These are phyloP conservation scores for Iguana delicatissima DNA, from an alignment of 2,797 vertebrate genomes.

Conservation along the genomic window DNA sequence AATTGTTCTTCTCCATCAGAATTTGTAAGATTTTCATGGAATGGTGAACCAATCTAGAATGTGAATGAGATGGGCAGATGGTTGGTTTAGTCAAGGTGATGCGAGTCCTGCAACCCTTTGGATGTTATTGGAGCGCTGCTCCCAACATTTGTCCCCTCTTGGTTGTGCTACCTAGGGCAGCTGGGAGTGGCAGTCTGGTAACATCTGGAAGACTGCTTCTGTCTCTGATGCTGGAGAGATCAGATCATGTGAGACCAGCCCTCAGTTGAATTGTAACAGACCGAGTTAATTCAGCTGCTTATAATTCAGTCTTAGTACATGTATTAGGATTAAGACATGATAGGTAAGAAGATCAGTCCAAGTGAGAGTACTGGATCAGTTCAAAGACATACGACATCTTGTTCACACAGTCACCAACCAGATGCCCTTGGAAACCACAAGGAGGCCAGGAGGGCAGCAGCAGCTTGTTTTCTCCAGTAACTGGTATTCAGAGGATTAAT, in stretches of 20 bases:
- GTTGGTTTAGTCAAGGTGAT: neutral
- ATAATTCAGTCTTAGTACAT: neutral
- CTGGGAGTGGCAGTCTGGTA: no score
- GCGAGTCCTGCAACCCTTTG: no score
- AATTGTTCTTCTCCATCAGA: neutral
- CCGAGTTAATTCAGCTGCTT: neutral
- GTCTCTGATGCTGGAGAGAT: neutral
- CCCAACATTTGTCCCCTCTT: no score
- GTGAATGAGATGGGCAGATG: neutral
- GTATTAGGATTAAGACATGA: neutral
- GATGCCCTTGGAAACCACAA: neutral
- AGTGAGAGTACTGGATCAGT: neutral
- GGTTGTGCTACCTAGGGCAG: no score
- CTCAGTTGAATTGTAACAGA: slow-evolving; percentile 1
- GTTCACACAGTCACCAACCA: neutral
- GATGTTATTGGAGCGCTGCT: no score
- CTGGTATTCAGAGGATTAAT: neutral
- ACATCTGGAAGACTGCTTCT: neutral
- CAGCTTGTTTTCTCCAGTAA: neutral
- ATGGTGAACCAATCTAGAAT: neutral
- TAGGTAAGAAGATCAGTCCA: neutral
- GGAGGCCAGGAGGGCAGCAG: neutral
- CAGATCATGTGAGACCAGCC: neutral
- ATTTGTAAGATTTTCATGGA: neutral
- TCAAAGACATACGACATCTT: neutral